These are phyloP conservation scores for Synodontis membranacea DNA, from an alignment of 2,113 vertebrate genomes.

Conservation along the genomic window DNA sequence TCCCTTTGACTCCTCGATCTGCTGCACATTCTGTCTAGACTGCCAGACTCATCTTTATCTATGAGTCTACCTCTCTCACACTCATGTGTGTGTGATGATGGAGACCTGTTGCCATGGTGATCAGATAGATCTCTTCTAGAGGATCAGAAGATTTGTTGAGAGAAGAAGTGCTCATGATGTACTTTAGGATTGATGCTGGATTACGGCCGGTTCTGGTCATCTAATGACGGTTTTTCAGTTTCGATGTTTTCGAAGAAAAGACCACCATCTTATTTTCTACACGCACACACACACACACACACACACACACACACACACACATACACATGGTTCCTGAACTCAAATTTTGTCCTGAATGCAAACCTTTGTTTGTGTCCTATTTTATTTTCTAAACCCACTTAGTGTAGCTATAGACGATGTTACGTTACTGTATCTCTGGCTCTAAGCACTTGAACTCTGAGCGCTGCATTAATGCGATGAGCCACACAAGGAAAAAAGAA, in stretches of 20 bases:
- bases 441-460: not conserved
- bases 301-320: too few species aligned
- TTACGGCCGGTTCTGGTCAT: not conserved
- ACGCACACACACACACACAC: too few species aligned
- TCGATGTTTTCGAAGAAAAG: not conserved
- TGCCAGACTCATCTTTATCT: not conserved
- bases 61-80: not conserved
- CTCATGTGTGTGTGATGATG: constrained; percentile 31
- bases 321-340: not conserved
- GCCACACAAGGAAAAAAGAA: not conserved
- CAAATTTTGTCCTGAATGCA: too few species aligned
- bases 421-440: too few species aligned
- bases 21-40: not conserved
- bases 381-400: not conserved
- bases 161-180: not conserved
- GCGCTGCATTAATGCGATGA: not conserved
- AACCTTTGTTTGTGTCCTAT: not conserved
- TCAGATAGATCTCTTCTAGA: constrained; percentile 47
- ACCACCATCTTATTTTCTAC: not conserved
- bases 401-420: not conserved
- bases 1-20: not conserved
- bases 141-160: constrained; percentile 42
- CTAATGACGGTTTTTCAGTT: not conserved
- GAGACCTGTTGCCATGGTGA: constrained; percentile 66
- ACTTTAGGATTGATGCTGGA: not conserved